Evolutionary conservation across 2,797 vertebrate genomes (phyloP), one percentile per base, ranked within the genome.

Genomic region (Tapera naevia): DNA sequence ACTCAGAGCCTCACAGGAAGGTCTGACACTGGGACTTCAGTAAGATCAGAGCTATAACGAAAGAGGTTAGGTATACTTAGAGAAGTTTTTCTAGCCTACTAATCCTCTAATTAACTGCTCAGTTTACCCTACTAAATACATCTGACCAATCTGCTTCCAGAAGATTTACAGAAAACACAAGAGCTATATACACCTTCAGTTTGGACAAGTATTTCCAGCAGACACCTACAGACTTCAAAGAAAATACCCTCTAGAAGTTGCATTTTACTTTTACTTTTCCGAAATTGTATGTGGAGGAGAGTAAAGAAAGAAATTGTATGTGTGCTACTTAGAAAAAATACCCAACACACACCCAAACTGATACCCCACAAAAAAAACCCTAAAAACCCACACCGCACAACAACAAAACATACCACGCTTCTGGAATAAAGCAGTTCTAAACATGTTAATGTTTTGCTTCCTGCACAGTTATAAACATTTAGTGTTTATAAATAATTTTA

Each of bases 101-200:
- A 94, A 95, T 95, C 81, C 76, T 61, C 58, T 87, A 83, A 92
- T 93, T 86, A 94, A 89, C 75, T 75, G 51, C 80, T 86, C 65
- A 62, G 80, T 43, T 93, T 95, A 89, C 73, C 39, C 65, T 75
- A 65, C 81, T 76, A 95, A 89, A 89, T 88, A 86, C 3, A 16
- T 65, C 76, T 74, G 56, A 88, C 56, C 79, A 66, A 94, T 65
- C 80, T 53, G 46, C 57, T 86, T 89, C 61, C n/a, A 66, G 35
- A 91, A 92, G 50, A 64, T 45, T 57, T 67, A 46, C 6, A 46
- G 51, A 60, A 43, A 72, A 37, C 48, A 70, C 11, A 58, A 33
- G 13, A 78, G 35, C 57, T 60, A 58, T 19, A 78, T 41, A 93
- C 82, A 54, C 69, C 61, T 83, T 83, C 58, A 66, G 53, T 83